Conservation (phyloP, 1,140 invertebrate species). For the Drosophila punjabiensis region DNA sequence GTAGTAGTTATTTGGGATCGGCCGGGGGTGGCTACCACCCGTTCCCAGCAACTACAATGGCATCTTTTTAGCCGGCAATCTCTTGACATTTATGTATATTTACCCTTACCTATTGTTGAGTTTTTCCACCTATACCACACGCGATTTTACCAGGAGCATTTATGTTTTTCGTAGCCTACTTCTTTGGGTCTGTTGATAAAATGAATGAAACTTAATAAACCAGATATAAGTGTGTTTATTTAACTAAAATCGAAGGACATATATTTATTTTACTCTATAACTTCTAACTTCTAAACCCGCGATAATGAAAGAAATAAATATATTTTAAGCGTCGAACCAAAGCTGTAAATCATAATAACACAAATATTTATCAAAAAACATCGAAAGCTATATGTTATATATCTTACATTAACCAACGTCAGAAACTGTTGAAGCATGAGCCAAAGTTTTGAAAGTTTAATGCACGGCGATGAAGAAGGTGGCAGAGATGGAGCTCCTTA, state of each 20-base stretch:
- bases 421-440: constrained; percentile 69
- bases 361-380: constrained; percentile 2
- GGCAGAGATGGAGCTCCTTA: constrained; percentile 36
- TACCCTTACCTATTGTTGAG: constrained; percentile 22
- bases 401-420: constrained; percentile 16
- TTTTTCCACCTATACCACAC: constrained; percentile 7
- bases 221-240: neutral
- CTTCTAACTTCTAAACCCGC: neutral
- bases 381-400: neutral
- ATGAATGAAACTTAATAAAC: no score
- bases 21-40: constrained; percentile 27
- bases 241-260: neutral
- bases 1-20: constrained; percentile 23
- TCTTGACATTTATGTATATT: constrained; percentile 33
- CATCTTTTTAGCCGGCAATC: constrained; percentile 35
- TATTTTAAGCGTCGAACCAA: neutral
- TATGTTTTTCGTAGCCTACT: constrained; percentile 10
- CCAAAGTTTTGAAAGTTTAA: constrained; percentile 81
- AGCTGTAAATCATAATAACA: constrained; percentile 15
- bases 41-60: constrained; percentile 9
- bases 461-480: constrained; percentile 47
- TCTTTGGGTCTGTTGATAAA: neutral
- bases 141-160: neutral
- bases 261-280: neutral
- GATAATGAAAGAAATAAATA: neutral